Base-by-base conservation (phyloP, 2,113 vertebrate genomes). In the Astur gentilis region DNA sequence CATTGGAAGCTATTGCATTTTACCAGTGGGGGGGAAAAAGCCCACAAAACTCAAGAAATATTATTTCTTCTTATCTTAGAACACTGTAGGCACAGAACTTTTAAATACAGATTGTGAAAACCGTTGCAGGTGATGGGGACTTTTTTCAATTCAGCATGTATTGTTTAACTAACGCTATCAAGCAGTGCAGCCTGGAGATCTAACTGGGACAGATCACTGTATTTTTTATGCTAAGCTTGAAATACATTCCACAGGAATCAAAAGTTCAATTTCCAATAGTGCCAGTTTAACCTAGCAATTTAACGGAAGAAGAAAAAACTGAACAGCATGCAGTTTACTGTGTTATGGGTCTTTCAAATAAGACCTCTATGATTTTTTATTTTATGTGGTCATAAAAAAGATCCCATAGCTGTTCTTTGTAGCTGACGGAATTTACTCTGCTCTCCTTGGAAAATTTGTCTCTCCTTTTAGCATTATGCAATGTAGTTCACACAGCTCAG, bases 311-410 rank as follows among this genome's bases (percentile, higher is more conserved):
- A 85, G 38, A 67, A 93, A 66, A 90, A 69, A 54, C 2, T 32
- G 32, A 93, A 47, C 70, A 83, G 26, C 15, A 60, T 64, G 38
- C 25, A 76, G 77, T 93, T 95, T 91, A 54, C 57, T 75, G 20
- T 76, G 36, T 61, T 85, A 87, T 57, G 55, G 18, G 45, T 83
- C 47, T 94, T 93, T 90, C 83, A 83, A 36, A 71, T 83, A 70
- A 77, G 66, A 92, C 58, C 45, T 90, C 58, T 75, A 71, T 18
- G 50, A 81, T 92, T 94, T 96, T 89, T 88, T 80, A 77, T 95
- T 96, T 93, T 93, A 86, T 87, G 25, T 78, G 67, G 26, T 49
- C 76, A 90, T 92, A 90, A 94, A 96, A 94, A 65, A 38, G 20
- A 90, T 87, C 50, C 80, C 50, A 75, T 38, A 78, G 54, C 50